Evolutionary conservation across 2,113 vertebrate species (phyloP).

Genomic region (Oncorhynchus tshawytscha): DNA sequence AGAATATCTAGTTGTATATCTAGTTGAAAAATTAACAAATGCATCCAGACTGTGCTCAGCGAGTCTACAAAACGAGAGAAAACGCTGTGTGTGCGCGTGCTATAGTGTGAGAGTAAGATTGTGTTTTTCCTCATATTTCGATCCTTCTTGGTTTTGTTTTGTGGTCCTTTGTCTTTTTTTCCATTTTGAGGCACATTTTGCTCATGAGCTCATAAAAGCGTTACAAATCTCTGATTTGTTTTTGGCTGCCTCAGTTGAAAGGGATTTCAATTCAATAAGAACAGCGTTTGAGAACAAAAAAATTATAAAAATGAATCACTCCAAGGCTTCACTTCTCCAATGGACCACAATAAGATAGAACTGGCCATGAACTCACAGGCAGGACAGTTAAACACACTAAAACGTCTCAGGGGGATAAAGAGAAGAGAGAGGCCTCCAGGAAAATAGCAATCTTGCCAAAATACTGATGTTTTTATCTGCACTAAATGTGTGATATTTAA

Average conservation of each 20-base stretch:
- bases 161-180: constrained; percentile 33
- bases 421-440: not conserved
- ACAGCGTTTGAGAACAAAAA: constrained; percentile 19
- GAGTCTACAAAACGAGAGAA: constrained; percentile 22
- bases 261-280: constrained; percentile 42
- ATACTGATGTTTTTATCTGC: not conserved
- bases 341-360: constrained; percentile 6
- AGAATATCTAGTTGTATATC: constrained; percentile 6
- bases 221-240: constrained; percentile 28
- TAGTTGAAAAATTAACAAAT: constrained; percentile 41
- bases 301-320: constrained; percentile 28
- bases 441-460: not conserved
- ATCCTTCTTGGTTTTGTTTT: constrained; percentile 12
- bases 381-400: not conserved
- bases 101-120: constrained; percentile 4
- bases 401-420: not conserved
- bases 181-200: constrained; percentile 15
- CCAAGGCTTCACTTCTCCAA: not conserved
- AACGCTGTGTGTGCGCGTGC: constrained; percentile 11
- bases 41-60: constrained; percentile 9
- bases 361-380: constrained; percentile 3
- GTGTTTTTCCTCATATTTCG: constrained; percentile 18
- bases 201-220: constrained; percentile 28
- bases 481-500: not conserved
- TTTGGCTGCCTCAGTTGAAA: constrained; percentile 16